These are phyloP conservation scores for Ptiloglossa arizonensis DNA, from an alignment of 1,140 invertebrate species.

Conservation along the genomic window DNA sequence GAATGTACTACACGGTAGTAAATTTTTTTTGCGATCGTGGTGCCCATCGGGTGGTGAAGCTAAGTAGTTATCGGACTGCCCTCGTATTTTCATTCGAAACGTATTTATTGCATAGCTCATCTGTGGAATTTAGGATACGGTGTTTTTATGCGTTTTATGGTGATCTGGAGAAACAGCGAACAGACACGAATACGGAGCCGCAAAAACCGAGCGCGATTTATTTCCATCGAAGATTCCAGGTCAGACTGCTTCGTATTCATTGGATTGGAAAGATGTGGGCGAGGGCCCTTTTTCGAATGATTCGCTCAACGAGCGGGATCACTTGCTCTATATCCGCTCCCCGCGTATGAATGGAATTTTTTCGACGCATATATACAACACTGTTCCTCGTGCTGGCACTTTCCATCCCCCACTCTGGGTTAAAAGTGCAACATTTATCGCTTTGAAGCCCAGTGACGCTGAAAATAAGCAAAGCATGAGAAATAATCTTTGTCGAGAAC, in stretches of 20 bases:
- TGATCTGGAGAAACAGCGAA: too few relatives aligned
- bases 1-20: too few relatives aligned
- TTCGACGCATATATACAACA: neutral
- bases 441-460: neutral
- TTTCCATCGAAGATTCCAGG: neutral
- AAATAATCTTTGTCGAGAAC: too few relatives aligned
- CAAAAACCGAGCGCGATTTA: neutral
- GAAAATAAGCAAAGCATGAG: too few relatives aligned
- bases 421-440: neutral
- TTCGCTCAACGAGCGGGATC: conserved; percentile 25
- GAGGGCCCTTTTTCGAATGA: conserved; percentile 18
- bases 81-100: too few relatives aligned
- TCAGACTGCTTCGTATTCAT: conserved; percentile 1
- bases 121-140: too few relatives aligned
- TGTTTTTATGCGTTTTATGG: too few relatives aligned
- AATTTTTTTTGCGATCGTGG: too few relatives aligned
- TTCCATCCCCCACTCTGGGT: neutral
- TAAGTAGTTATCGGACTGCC: too few relatives aligned
- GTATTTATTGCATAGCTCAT: too few relatives aligned
- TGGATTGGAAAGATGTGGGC: neutral
- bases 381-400: neutral
- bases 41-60: too few relatives aligned
- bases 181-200: too few relatives aligned
- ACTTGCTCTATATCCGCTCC: neutral
- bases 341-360: neutral